phyloP scores from a whole-genome alignment of 1,140 invertebrate species.

The Leptonema lineaticorne region DNA sequence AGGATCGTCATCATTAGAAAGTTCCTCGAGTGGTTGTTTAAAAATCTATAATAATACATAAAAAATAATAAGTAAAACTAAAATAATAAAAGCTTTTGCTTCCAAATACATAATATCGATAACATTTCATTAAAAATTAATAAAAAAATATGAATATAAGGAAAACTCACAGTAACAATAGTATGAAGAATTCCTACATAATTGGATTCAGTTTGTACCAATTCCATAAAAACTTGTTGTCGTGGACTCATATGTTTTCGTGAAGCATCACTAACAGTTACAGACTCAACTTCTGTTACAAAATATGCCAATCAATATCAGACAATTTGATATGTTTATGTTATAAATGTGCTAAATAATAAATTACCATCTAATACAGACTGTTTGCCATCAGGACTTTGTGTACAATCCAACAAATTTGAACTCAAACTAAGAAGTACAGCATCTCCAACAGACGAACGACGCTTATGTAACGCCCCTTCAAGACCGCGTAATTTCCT shows the following conservation, averaged over 20 bases:
- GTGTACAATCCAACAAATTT: constrained; percentile 83
- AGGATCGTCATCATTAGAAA: constrained; percentile 63
- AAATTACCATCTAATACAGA: constrained; percentile 58
- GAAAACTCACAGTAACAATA: constrained; percentile 74
- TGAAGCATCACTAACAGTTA: constrained; percentile 60
- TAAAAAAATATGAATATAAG: not conserved
- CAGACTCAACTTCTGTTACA: constrained; percentile 52
- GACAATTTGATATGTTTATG: not conserved
- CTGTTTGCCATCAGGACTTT: constrained; percentile 72
- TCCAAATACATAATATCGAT: no score
- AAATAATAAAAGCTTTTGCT: no score
- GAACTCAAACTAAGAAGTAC: constrained; percentile 80
- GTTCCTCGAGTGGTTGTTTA: constrained; percentile 87
- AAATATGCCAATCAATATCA: constrained; percentile 26
- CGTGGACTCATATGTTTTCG: constrained; percentile 72
- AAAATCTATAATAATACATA: constrained; percentile 73
- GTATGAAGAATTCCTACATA: constrained; percentile 94
- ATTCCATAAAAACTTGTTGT: constrained; percentile 88
- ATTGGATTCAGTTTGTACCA: constrained; percentile 95
- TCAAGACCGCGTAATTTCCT: constrained; percentile 69
- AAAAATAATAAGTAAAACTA: no score
- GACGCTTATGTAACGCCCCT: constrained; percentile 66
- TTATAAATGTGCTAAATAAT: no score
- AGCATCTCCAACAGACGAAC: constrained; percentile 81
- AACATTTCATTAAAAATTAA: constrained; percentile 6